Percentiles rank a stretch among this genome's conserved stretches.
Conservation (phyloP, 2,113 vertebrate genomes). For the Eretmochelys imbricata region DNA sequence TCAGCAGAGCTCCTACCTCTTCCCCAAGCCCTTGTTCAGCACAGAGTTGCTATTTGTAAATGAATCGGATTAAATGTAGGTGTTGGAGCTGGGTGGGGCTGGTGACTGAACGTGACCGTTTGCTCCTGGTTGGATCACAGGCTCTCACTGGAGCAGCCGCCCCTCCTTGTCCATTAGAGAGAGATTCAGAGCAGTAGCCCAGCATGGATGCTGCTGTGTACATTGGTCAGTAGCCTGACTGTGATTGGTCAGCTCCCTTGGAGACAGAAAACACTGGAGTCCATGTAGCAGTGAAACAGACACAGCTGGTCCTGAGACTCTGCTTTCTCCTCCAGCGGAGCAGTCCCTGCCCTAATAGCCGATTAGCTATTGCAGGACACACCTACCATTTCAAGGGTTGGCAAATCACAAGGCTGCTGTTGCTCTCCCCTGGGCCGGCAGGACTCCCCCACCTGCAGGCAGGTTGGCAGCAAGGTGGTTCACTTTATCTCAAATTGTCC, state of each 20-base stretch:
- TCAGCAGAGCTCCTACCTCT: not conserved
- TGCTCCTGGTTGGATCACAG: not conserved
- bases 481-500: not conserved
- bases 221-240: not conserved
- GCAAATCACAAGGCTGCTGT: not conserved
- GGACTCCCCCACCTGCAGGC: rapidly evolving
- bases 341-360: not conserved
- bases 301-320: rapidly evolving
- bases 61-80: not conserved
- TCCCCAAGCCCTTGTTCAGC: rapidly evolving
- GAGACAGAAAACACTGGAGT: not conserved
- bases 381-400: not conserved
- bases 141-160: not conserved
- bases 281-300: not conserved
- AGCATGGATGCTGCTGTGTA: not conserved
- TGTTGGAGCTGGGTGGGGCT: not conserved
- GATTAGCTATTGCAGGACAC: rapidly evolving
- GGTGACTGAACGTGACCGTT: not conserved
- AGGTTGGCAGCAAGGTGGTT: not conserved
- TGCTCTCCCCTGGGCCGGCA: not conserved
- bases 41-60: rapidly evolving
- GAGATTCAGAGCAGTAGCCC: rapidly evolving
- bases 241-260: not conserved
- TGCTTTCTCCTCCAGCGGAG: not conserved
- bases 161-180: rapidly evolving